A percentile compares a stretch with the other conserved stretches of the same genome.
phyloP scores from a whole-genome alignment of 2,797 vertebrate genomes.

The Acanthornis magna region DNA sequence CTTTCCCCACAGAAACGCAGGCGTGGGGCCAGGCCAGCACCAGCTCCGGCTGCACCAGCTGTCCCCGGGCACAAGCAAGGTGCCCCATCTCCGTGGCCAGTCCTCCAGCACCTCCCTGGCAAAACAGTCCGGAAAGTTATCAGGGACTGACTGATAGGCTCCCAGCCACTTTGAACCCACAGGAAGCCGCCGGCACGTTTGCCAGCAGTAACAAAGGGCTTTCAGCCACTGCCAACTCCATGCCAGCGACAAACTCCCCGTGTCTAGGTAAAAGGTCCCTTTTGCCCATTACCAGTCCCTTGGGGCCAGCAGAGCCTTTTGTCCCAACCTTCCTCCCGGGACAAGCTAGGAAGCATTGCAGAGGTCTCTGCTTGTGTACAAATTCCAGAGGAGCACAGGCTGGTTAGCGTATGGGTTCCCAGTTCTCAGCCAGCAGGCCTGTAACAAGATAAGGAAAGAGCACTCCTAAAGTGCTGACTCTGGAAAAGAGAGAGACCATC shows the following conservation, averaged over 20 bases:
- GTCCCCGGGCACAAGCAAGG: not conserved
- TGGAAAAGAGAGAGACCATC: not conserved
- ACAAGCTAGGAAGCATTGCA: not conserved
- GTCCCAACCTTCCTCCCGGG: not conserved
- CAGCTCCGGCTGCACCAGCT: not conserved
- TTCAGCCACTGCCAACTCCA: not conserved
- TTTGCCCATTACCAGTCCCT: not conserved
- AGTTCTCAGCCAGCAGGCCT: not conserved
- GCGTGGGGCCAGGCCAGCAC: not conserved
- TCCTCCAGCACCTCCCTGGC: not conserved
- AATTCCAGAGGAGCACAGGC: not conserved
- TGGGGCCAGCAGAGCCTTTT: not conserved
- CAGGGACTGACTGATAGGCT: not conserved
- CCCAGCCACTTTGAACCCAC: not conserved
- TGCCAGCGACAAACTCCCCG: not conserved
- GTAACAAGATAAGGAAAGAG: not conserved
- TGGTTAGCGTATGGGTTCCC: not conserved
- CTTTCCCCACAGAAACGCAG: not conserved
- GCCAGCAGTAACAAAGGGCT: not conserved
- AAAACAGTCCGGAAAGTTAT: not conserved
- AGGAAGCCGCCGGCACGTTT: not conserved
- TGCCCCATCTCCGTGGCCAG: not conserved
- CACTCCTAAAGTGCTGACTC: not conserved
- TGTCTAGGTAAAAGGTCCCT: not conserved
- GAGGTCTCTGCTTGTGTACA: not conserved